phyloP scores from a whole-genome alignment of 1,140 invertebrate genomes.

The Drepana arcuata region DNA sequence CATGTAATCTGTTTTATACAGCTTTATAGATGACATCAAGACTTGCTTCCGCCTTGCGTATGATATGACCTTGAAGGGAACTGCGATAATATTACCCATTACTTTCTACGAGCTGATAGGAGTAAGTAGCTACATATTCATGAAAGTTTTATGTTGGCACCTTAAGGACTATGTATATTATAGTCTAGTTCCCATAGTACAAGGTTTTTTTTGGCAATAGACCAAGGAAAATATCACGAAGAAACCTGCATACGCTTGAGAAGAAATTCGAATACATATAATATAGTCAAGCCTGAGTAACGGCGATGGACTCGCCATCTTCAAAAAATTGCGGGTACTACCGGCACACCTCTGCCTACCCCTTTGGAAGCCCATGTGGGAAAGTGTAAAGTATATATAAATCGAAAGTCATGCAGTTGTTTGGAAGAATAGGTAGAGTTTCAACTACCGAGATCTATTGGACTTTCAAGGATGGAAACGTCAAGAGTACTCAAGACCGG shows the following conservation, averaged over 20 bases:
- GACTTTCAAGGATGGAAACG: no score
- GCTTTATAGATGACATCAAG: no score
- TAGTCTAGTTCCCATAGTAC: neutral
- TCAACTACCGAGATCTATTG: neutral
- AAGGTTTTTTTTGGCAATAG: neutral
- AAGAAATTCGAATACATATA: neutral
- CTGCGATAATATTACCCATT: slow-evolving; percentile 23
- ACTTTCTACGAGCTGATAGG: slow-evolving; percentile 23
- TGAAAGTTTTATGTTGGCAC: no score
- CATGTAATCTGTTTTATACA: no score
- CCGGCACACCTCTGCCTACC: no score
- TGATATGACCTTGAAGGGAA: slow-evolving; percentile 31
- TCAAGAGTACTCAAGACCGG: no score
- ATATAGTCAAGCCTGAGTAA: neutral
- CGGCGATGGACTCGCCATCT: no score
- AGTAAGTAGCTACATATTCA: slow-evolving; percentile 10
- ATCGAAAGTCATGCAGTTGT: no score
- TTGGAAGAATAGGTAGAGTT: neutral
- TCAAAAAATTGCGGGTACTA: no score
- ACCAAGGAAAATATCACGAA: neutral
- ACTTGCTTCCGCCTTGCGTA: no score
- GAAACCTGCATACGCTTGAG: neutral
- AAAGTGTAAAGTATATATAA: no score
- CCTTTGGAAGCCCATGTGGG: no score
- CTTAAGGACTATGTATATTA: neutral